Percentiles rank a stretch among this genome's conserved stretches.
phyloP scores from a whole-genome alignment of 2,113 vertebrate genomes.

The Petromus typicus region DNA sequence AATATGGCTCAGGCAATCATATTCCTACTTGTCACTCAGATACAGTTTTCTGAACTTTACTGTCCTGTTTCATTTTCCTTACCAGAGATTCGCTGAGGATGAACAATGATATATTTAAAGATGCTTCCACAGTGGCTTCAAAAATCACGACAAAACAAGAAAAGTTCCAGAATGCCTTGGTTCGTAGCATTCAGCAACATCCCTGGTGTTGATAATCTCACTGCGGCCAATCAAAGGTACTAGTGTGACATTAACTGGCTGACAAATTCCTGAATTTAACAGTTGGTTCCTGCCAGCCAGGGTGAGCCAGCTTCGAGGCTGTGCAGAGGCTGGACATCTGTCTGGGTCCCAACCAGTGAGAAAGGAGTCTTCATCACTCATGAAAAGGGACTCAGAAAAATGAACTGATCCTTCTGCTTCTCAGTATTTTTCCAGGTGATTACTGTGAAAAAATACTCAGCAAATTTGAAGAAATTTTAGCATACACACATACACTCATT shows the following conservation, averaged over 20 bases:
- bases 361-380: not conserved
- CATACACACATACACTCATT: not conserved
- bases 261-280: slow-evolving; percentile 24
- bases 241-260: not conserved
- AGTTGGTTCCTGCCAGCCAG: not conserved
- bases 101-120: not conserved
- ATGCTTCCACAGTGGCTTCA: slow-evolving; percentile 38
- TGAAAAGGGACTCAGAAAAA: not conserved
- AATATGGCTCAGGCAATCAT: not conserved
- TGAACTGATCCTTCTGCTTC: not conserved
- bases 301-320: not conserved
- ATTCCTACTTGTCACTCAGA: not conserved
- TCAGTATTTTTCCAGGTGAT: not conserved
- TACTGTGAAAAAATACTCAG: not conserved
- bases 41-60: not conserved
- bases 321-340: not conserved
- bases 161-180: not conserved
- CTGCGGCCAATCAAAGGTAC: not conserved
- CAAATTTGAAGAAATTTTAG: slow-evolving; percentile 1
- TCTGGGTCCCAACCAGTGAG: not conserved
- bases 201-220: not conserved
- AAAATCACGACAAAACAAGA: not conserved
- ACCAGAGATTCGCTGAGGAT: not conserved
- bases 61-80: not conserved
- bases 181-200: not conserved